These are phyloP conservation scores for Malurus alboscapulatus DNA, from an alignment of 2,113 vertebrate genomes.

Conservation along the genomic window DNA sequence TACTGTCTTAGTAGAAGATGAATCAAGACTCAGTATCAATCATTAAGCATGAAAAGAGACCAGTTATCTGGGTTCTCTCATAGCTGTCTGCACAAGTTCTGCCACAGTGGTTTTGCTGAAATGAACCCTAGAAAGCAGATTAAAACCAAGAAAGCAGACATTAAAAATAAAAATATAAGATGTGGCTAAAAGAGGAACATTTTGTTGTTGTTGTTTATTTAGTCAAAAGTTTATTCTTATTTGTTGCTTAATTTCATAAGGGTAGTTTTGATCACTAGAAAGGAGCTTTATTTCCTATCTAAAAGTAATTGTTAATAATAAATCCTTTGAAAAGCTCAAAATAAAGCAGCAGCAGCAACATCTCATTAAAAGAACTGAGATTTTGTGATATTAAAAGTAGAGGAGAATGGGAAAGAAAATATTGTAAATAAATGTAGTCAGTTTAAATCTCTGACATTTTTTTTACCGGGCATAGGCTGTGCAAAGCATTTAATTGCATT, in stretches of 20 bases:
- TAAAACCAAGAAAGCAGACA: not conserved
- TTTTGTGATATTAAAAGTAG: not conserved
- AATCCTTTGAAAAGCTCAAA: not conserved
- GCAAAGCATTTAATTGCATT: not conserved
- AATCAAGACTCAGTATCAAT: not conserved
- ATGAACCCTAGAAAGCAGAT: not conserved
- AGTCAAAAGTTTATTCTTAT: not conserved
- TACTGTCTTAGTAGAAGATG: not conserved
- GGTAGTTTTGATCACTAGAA: not conserved
- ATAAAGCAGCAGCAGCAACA: not conserved
- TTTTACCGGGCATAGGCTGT: not conserved
- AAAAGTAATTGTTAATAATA: not conserved
- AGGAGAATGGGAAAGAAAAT: not conserved
- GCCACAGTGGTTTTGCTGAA: not conserved
- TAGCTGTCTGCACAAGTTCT: not conserved
- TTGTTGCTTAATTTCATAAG: not conserved
- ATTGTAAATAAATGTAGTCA: not conserved
- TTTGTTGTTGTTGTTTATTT: not conserved
- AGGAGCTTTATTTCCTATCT: not conserved
- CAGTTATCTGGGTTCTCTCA: not conserved
- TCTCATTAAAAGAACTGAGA: not conserved
- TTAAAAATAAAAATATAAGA: not conserved
- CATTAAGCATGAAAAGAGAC: not conserved
- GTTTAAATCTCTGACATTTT: not conserved
- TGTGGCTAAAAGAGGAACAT: not conserved